phyloP scores from a whole-genome alignment of 2,797 vertebrate species.

The Labroides dimidiatus region DNA sequence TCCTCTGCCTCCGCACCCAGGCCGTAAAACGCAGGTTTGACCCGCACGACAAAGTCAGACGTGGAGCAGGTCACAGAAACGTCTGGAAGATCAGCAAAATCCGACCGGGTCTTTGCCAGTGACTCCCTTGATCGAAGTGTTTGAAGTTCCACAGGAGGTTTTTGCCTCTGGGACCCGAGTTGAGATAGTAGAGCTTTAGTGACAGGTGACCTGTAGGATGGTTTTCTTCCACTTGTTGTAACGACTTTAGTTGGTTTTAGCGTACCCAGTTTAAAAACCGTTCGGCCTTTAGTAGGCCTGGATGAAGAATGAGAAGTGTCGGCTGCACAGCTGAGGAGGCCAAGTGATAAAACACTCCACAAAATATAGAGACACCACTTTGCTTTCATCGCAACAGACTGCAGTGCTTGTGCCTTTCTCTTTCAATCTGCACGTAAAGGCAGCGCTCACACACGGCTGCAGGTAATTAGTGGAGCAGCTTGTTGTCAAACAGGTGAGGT shows the following conservation, averaged over 20 bases:
- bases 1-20: conserved; percentile 64
- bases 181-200: not conserved
- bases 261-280: not conserved
- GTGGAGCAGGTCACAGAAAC: conserved; percentile 77
- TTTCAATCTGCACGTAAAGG: conserved; percentile 35
- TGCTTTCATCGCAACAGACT: conserved; percentile 66
- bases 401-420: conserved; percentile 10
- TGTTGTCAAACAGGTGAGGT: not conserved
- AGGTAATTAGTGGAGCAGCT: conserved; percentile 44
- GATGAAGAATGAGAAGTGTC: conserved; percentile 18
- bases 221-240: not conserved
- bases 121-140: not conserved
- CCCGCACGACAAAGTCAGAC: conserved; percentile 69
- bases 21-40: conserved; percentile 77
- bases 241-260: not conserved
- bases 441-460: conserved; percentile 54
- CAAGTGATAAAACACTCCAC: conserved; percentile 56
- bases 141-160: not conserved
- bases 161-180: not conserved
- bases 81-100: conserved; percentile 47
- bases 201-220: not conserved
- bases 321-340: conserved; percentile 10
- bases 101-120: not conserved
- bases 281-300: not conserved
- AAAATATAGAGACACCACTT: conserved; percentile 49